Evolutionary conservation across 2,113 vertebrate genomes (phyloP), one percentile per base, ranked within the genome.

Genomic region (Pelecanus crispus): DNA sequence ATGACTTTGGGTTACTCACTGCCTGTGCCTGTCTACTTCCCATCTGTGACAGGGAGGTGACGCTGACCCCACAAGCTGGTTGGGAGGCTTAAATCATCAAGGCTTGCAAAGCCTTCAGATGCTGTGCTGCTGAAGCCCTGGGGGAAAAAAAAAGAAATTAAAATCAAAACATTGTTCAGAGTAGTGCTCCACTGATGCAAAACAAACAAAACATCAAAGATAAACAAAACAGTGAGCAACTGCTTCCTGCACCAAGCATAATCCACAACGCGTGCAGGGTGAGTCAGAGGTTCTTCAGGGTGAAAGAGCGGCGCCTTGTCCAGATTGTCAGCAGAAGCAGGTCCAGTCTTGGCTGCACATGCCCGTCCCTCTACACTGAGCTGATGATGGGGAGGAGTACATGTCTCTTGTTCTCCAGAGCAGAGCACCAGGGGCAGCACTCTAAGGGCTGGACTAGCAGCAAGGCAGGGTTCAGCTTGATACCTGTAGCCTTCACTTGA

Each of bases 101-200:
- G 70, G 62, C 58, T 93, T 61, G 47, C 2, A 3, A 94, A 94
- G 49, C 40, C 56, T 95, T 92, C 65, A 36, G 50, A 79, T 87
- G 70, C 61, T 5, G 0, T 47, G 56, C 62, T 91, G 81, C 70
- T 68, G 47, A 96, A 92, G 90, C 90, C 91, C 42, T 17, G 25
- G 49, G 14, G 50, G 47, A 0, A 17, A 29, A 47, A 61, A 24
- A 38, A 62, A 71, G 26, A 67, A 92, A 67, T 1, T 1, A 81
- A 96, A 94, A 94, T 87, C 61, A 94, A 94, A 94, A 89, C 77
- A 79, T 80, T 93, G 63, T 87, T 96, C 36, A 17, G 68, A 92
- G 81, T 75, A 50, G 58, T 52, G 49, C 53, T 94, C 40, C 65
- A 34, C 38, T 92, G 65, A 88, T 91, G 73, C 80, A 95, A 94